Evolutionary conservation across 2,797 vertebrate genomes (phyloP).

Genomic region (Pelochelys cantorii): DNA sequence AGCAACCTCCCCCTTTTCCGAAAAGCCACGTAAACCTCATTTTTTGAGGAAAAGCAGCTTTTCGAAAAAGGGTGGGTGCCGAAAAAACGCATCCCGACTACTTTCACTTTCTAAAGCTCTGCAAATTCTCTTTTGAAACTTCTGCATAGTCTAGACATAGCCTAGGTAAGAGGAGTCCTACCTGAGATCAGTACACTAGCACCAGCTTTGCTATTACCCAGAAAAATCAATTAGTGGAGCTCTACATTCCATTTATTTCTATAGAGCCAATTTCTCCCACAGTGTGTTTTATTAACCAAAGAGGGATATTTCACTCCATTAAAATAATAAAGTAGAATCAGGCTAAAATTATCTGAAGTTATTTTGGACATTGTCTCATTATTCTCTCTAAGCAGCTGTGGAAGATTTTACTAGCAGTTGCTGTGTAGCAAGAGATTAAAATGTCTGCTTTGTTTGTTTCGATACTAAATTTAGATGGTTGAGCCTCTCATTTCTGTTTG

Average conservation of each 20-base stretch:
- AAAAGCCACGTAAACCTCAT: too few relatives aligned
- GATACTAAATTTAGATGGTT: not conserved
- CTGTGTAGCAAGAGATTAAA: constrained; percentile 35
- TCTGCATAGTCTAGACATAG: too few relatives aligned
- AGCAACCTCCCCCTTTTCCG: too few relatives aligned
- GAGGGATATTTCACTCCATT: constrained; percentile 23
- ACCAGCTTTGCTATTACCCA: constrained; percentile 31
- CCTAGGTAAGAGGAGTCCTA: too few relatives aligned
- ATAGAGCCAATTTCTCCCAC: constrained; percentile 46
- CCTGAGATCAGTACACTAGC: accelerated
- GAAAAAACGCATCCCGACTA: too few relatives aligned
- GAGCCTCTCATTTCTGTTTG: not conserved
- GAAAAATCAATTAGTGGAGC: constrained; percentile 61
- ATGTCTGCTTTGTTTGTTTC: constrained; percentile 7
- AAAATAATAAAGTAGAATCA: constrained; percentile 37
- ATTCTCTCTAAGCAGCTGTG: not conserved
- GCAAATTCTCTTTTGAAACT: too few relatives aligned
- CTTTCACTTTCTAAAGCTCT: too few relatives aligned
- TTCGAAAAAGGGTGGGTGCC: too few relatives aligned
- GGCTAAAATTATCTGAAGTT: constrained; percentile 41
- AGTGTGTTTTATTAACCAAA: constrained; percentile 27
- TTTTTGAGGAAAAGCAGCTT: too few relatives aligned
- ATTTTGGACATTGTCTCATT: constrained; percentile 14
- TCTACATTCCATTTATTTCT: constrained; percentile 22
- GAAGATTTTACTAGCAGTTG: constrained; percentile 1